Conservation (phyloP, 1,140 invertebrate genomes). For the Charaxes varanes region DNA sequence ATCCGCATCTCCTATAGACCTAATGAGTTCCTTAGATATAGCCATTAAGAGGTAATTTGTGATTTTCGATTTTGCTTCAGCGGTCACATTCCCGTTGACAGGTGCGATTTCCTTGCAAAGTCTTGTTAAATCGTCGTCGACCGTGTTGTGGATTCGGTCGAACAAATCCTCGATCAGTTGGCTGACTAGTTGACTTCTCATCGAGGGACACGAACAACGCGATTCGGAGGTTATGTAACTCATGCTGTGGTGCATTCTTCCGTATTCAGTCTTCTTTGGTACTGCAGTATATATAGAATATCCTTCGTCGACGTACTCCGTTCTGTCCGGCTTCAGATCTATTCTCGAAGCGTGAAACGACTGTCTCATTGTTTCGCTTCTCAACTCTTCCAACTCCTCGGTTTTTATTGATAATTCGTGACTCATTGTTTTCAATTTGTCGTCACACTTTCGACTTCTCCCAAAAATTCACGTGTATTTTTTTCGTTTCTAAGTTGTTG, state of each 20-base stretch:
- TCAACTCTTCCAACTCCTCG: constrained; percentile 65
- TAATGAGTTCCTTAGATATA: constrained; percentile 67
- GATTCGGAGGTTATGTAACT: constrained; percentile 57
- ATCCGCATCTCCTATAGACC: constrained; percentile 65
- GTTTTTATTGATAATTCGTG: constrained; percentile 68
- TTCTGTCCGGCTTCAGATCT: constrained; percentile 59
- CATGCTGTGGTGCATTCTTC: constrained; percentile 67
- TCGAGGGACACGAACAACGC: constrained; percentile 58
- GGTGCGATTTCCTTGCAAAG: constrained; percentile 53
- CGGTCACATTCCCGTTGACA: constrained; percentile 42
- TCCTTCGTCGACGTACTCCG: constrained; percentile 59
- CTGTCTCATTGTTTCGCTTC: constrained; percentile 58
- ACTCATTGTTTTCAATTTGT: constrained; percentile 65
- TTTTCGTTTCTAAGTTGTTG: too few species aligned
- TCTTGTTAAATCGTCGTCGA: constrained; percentile 52
- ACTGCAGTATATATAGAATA: constrained; percentile 59
- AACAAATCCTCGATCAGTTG: constrained; percentile 64
- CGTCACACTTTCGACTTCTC: constrained; percentile 66
- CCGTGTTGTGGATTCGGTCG: constrained; percentile 55
- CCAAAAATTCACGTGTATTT: too few species aligned
- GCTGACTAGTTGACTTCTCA: constrained; percentile 62
- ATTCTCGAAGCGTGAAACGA: constrained; percentile 53
- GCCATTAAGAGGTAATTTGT: constrained; percentile 69
- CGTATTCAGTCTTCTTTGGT: constrained; percentile 61
- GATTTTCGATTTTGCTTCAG: constrained; percentile 64